Conservation (phyloP, 2,113 vertebrate genomes). For the Phoxinus phoxinus region DNA sequence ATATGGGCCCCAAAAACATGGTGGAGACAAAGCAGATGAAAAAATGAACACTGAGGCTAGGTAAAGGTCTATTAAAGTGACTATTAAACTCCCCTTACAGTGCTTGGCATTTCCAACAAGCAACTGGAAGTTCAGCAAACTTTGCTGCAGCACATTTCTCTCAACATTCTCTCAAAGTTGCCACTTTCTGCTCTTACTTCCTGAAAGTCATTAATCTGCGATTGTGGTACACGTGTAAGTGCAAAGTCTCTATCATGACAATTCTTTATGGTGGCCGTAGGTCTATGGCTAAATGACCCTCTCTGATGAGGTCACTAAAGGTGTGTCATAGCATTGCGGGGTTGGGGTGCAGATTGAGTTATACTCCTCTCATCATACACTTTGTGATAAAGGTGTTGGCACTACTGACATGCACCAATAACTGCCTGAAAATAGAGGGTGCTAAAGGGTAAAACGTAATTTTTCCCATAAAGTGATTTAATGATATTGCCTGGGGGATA, state of each 20-base stretch:
- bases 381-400: constrained; percentile 25
- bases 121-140: constrained; percentile 25
- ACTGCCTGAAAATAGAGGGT: background rate
- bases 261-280: constrained; percentile 31
- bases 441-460: background rate
- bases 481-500: background rate
- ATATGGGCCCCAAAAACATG: constrained; percentile 38
- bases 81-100: constrained; percentile 49
- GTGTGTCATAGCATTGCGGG: constrained; percentile 55
- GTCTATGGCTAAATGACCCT: constrained; percentile 52
- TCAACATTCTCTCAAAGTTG: constrained; percentile 13
- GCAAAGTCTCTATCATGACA: constrained; percentile 33
- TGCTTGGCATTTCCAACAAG: constrained; percentile 52
- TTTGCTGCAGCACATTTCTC: constrained; percentile 13
- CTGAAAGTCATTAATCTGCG: constrained; percentile 37
- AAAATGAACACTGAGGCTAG: constrained; percentile 55
- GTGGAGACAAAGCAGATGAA: constrained; percentile 62
- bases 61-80: constrained; percentile 58
- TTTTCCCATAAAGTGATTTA: background rate
- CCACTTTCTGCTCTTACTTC: constrained; percentile 33
- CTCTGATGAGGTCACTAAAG: constrained; percentile 59
- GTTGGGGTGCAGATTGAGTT: constrained; percentile 49
- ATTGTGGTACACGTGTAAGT: constrained; percentile 6
- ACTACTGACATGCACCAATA: constrained; percentile 1
- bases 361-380: background rate